These are phyloP conservation scores for Balearica regulorum DNA, from an alignment of 2,797 vertebrate genomes.

Conservation along the genomic window DNA sequence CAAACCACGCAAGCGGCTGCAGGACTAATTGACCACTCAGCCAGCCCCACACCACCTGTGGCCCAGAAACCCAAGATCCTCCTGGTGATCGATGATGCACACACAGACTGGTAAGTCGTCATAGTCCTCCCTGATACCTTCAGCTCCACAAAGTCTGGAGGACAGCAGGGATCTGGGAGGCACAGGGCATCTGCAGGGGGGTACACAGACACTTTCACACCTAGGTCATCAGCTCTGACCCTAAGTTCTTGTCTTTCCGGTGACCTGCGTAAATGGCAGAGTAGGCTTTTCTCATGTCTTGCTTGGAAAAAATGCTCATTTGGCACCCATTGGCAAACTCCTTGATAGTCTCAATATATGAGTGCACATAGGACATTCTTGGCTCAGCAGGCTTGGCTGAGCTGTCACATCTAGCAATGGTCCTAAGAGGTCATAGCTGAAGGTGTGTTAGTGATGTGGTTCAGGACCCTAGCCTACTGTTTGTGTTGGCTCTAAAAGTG, in stretches of 20 bases:
- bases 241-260: not conserved
- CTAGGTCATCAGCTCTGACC: not conserved
- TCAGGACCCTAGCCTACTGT: not conserved
- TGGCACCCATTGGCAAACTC: not conserved
- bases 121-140: not conserved
- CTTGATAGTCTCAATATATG: not conserved
- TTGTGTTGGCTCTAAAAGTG: not conserved
- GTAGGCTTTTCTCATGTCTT: not conserved
- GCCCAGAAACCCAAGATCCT: conserved; percentile 88
- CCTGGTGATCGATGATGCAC: conserved; percentile 87
- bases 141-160: not conserved
- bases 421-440: not conserved
- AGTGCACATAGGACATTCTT: not conserved
- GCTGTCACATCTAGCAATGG: not conserved
- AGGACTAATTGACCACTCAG: conserved; percentile 69
- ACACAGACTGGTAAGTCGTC: conserved; percentile 91
- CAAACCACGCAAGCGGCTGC: conserved; percentile 80
- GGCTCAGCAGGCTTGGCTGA: not conserved
- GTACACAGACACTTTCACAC: not conserved
- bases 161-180: not conserved
- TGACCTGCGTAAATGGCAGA: not conserved
- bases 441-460: not conserved
- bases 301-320: not conserved
- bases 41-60: not conserved
- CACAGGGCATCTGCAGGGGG: rapidly evolving